phyloP scores from a whole-genome alignment of 2,888 invertebrate species.

The Drosophila robusta region DNA sequence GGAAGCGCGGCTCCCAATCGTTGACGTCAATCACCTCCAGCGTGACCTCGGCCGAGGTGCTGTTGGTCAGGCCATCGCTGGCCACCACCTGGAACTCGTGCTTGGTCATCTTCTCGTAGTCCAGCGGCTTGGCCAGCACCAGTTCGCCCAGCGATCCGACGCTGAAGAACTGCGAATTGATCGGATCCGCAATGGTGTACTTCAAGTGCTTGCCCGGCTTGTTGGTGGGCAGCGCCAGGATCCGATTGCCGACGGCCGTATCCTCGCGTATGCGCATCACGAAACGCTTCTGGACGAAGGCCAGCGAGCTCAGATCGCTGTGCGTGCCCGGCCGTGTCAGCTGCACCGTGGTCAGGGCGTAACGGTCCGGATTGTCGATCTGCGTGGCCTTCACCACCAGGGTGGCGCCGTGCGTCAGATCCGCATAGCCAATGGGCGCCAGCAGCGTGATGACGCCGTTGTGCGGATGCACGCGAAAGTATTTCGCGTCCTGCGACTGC shows the following conservation, averaged over 20 bases:
- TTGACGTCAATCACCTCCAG: conserved; percentile 94
- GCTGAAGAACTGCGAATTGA: conserved; percentile 90
- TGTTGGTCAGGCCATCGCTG: conserved; percentile 91
- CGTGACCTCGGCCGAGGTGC: conserved; percentile 91
- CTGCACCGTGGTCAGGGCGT: conserved; percentile 93
- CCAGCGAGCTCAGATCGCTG: conserved; percentile 85
- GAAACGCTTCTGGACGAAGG: conserved; percentile 90
- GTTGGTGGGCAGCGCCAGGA: conserved; percentile 90
- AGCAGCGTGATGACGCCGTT: conserved; percentile 83
- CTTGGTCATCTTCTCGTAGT: conserved; percentile 90
- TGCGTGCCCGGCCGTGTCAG: conserved; percentile 87
- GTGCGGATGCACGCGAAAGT: conserved; percentile 84
- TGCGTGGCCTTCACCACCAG: conserved; percentile 93
- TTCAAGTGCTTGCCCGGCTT: conserved; percentile 89
- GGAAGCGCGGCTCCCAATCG: conserved; percentile 97
- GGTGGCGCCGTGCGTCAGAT: conserved; percentile 90
- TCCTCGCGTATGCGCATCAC: conserved; percentile 91
- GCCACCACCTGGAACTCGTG: conserved; percentile 93
- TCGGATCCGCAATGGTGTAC: conserved; percentile 91
- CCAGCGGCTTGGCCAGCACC: conserved; percentile 90
- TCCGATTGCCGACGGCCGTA: conserved; percentile 89
- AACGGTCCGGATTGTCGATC: conserved; percentile 94
- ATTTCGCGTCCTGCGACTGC: conserved; percentile 84
- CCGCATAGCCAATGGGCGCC: conserved; percentile 83
- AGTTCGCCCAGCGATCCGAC: conserved; percentile 93